Conservation (phyloP, 2,888 invertebrate genomes). For the Drosophila longiperda region DNA sequence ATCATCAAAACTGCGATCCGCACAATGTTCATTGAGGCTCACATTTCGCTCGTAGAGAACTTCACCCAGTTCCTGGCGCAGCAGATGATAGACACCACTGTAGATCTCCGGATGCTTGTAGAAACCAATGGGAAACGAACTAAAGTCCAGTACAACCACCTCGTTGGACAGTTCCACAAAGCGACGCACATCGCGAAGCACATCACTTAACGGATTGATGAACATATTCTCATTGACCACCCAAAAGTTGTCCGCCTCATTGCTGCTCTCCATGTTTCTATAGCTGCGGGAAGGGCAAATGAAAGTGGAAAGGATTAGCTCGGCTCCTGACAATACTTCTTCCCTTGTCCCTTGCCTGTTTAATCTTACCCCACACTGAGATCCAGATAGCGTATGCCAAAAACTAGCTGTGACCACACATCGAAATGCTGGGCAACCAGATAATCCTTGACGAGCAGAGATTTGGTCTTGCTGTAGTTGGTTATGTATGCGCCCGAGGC, state of each 20-base stretch:
- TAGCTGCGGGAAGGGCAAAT: slow-evolving; percentile 48
- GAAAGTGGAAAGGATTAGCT: background rate
- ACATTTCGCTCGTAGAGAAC: slow-evolving; percentile 82
- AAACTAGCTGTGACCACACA: slow-evolving; percentile 93
- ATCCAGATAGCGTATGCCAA: slow-evolving; percentile 93
- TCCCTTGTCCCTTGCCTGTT: rapidly evolving
- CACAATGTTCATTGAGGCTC: slow-evolving; percentile 67
- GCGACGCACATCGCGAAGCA: slow-evolving; percentile 89
- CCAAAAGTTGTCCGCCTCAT: slow-evolving; percentile 78
- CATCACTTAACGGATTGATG: slow-evolving; percentile 88
- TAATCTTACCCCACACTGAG: slow-evolving; percentile 90
- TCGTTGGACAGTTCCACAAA: slow-evolving; percentile 90
- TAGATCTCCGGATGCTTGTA: slow-evolving; percentile 85
- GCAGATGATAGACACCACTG: slow-evolving; percentile 85
- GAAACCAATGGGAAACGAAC: slow-evolving; percentile 89
- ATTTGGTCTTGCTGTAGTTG: slow-evolving; percentile 71
- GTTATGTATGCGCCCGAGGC: slow-evolving; percentile 87
- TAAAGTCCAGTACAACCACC: slow-evolving; percentile 92
- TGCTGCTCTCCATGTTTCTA: slow-evolving; percentile 58
- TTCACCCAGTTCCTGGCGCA: slow-evolving; percentile 86
- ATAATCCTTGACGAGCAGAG: slow-evolving; percentile 79
- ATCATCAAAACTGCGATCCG: slow-evolving; percentile 87
- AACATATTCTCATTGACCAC: slow-evolving; percentile 83
- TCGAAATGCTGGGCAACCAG: slow-evolving; percentile 90
- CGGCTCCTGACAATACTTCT: background rate